phyloP scores from a whole-genome alignment of 1,140 invertebrate species.

The Archivesica marissinica region DNA sequence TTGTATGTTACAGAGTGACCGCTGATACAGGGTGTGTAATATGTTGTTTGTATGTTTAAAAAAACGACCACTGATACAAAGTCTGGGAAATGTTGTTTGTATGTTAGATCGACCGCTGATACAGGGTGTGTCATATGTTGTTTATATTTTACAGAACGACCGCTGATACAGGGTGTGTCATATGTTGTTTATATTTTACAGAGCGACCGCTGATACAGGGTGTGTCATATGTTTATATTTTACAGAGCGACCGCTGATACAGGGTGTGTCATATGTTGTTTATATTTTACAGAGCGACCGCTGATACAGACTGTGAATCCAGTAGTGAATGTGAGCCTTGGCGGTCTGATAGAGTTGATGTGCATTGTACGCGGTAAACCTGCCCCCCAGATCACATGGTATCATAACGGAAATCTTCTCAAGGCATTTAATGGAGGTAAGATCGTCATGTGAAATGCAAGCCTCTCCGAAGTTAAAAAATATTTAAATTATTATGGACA shows the following conservation, averaged over 20 bases:
- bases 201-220: not conserved
- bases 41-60: not conserved
- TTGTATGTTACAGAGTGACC: too few relatives aligned
- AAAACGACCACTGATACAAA: too few relatives aligned
- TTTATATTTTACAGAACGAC: too few relatives aligned
- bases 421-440: constrained; percentile 27
- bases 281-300: constrained; percentile 41
- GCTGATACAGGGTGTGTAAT: not conserved
- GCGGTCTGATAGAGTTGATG: constrained; percentile 52
- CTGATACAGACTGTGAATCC: not conserved
- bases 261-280: not conserved
- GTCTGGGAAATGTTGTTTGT: not conserved
- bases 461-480: too few relatives aligned
- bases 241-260: too few relatives aligned
- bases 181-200: constrained; percentile 1
- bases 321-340: constrained; percentile 51
- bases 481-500: too few relatives aligned
- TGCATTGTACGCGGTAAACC: constrained; percentile 43
- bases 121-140: not conserved
- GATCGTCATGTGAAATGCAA: too few relatives aligned
- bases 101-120: not conserved
- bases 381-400: constrained; percentile 33
- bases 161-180: not conserved
- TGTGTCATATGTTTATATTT: not conserved
- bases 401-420: constrained; percentile 48